Evolutionary conservation across 2,113 vertebrate genomes (phyloP).

Genomic region (Grammomys surdaster): DNA sequence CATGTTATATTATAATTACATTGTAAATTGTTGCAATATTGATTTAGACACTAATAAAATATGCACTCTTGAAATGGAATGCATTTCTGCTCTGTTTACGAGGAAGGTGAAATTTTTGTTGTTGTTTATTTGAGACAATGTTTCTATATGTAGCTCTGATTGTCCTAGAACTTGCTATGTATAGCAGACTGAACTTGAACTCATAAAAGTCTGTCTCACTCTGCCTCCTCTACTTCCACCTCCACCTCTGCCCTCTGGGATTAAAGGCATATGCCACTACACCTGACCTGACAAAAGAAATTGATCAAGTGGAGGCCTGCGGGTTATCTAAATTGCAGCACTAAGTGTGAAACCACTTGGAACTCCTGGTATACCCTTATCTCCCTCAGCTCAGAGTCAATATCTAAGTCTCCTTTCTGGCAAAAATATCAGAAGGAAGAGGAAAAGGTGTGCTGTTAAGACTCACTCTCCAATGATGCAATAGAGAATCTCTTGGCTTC

Average conservation of each 20-base stretch:
- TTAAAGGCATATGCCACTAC: background rate
- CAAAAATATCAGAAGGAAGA: slow-evolving; percentile 38
- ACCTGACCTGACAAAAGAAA: background rate
- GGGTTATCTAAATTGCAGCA: slow-evolving; percentile 34
- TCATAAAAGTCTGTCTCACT: background rate
- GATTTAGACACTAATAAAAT: slow-evolving; percentile 36
- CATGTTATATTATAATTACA: slow-evolving; percentile 4
- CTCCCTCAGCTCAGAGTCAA: background rate
- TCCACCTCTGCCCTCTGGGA: background rate
- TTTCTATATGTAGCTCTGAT: background rate
- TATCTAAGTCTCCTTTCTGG: background rate
- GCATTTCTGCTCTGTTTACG: slow-evolving; percentile 13
- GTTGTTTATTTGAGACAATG: background rate
- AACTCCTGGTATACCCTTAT: background rate
- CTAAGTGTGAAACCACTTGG: background rate
- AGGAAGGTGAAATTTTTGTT: background rate
- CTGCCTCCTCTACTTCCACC: background rate
- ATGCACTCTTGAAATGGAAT: background rate
- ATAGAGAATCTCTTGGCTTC: background rate
- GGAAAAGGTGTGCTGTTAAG: background rate
- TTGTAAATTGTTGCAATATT: slow-evolving; percentile 26
- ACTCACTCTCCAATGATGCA: background rate
- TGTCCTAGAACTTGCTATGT: background rate
- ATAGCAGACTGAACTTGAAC: background rate
- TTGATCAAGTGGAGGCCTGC: background rate